Percentiles rank a stretch among this genome's conserved stretches.
Evolutionary conservation across 1,140 invertebrate genomes (phyloP).

Genomic region (Eupeodes corollae): DNA sequence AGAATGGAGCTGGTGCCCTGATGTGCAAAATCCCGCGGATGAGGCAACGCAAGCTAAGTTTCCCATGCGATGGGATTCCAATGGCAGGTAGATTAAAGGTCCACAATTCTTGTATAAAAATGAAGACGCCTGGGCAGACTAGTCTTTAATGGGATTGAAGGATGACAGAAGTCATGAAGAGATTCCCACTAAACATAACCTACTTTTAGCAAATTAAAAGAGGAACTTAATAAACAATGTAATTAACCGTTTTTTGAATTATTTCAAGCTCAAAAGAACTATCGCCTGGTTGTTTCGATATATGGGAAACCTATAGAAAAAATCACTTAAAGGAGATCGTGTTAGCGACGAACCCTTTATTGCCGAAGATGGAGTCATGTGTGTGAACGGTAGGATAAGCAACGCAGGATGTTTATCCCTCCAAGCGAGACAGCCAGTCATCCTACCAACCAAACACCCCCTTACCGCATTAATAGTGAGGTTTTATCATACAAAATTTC

Average conservation of each 20-base stretch:
- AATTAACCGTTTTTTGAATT: background rate
- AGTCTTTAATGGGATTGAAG: background rate
- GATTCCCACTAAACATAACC: background rate
- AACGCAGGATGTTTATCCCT: background rate
- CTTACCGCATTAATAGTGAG: background rate
- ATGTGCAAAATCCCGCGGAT: conserved; percentile 15
- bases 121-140: background rate
- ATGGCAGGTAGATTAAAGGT: background rate
- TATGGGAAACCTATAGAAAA: background rate
- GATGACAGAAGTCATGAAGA: background rate
- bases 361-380: background rate
- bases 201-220: background rate
- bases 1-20: conserved; percentile 21
- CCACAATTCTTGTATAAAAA: background rate
- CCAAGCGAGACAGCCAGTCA: background rate
- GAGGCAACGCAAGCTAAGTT: conserved; percentile 12
- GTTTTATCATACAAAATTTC: background rate
- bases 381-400: background rate
- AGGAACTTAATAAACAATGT: background rate
- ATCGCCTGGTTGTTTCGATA: background rate
- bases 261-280: background rate
- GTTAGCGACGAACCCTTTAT: background rate
- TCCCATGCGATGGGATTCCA: background rate
- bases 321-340: background rate
- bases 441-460: background rate